Evolutionary conservation across 2,113 vertebrate species (phyloP).

Genomic region (Pygoscelis antarcticus): DNA sequence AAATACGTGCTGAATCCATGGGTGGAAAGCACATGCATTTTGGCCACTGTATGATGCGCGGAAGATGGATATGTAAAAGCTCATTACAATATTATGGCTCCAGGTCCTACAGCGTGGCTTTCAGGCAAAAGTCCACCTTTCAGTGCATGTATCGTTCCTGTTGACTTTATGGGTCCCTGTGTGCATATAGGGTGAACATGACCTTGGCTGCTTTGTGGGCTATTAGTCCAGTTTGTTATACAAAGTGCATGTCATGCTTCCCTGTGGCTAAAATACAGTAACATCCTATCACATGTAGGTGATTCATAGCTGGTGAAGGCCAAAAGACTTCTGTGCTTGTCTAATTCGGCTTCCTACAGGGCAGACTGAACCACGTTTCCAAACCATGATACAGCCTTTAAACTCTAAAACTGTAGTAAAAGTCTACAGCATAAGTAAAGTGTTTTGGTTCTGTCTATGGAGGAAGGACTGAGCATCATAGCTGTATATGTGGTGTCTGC

Average conservation of each 20-base stretch:
- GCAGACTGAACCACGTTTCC: background rate
- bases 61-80: background rate
- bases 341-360: background rate
- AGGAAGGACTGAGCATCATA: background rate
- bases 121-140: background rate
- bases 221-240: background rate
- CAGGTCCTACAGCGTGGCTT: background rate
- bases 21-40: background rate
- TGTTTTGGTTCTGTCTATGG: background rate
- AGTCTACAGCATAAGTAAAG: background rate
- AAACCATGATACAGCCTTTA: background rate
- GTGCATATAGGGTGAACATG: background rate
- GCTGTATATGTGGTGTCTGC: background rate
- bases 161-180: background rate
- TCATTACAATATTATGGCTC: background rate
- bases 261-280: background rate
- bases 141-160: background rate
- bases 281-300: background rate
- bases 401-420: background rate
- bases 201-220: background rate
- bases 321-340: background rate
- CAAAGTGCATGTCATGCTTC: background rate
- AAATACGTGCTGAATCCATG: background rate
- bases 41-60: fast-evolving
- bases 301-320: background rate